phyloP scores from a whole-genome alignment of 1,140 invertebrate genomes.

The Drosophila baimaii region DNA sequence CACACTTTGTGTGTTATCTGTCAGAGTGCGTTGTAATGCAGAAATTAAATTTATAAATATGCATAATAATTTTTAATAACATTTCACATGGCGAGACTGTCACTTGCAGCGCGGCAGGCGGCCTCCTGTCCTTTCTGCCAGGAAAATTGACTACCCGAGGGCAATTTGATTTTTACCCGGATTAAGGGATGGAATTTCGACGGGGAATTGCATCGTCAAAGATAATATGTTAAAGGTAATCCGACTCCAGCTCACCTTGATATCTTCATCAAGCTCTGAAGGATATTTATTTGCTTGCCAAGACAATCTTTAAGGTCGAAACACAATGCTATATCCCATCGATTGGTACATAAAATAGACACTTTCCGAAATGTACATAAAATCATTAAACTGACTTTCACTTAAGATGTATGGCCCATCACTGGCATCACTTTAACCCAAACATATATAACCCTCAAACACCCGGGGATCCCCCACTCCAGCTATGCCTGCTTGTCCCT shows the following conservation, averaged over 20 bases:
- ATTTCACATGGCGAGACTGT: constrained; percentile 53
- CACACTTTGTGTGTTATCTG: constrained; percentile 37
- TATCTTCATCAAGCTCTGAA: neutral
- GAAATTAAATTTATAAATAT: constrained; percentile 80
- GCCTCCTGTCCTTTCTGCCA: neutral
- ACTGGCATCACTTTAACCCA: constrained; percentile 26
- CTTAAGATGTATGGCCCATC: constrained; percentile 14
- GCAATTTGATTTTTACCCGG: constrained; percentile 32
- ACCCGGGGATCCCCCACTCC: neutral
- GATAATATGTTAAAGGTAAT: constrained; percentile 6
- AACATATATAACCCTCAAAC: neutral
- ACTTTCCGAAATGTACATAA: neutral
- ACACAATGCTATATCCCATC: neutral
- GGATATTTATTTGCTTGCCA: neutral
- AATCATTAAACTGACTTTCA: constrained; percentile 1
- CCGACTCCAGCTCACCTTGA: neutral
- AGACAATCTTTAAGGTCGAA: too few relatives aligned
- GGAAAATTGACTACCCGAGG: constrained; percentile 35
- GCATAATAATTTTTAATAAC: constrained; percentile 73
- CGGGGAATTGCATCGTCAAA: neutral
- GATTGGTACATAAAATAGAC: neutral
- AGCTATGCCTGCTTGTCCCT: neutral
- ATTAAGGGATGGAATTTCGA: constrained; percentile 12
- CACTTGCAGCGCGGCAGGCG: constrained; percentile 28
- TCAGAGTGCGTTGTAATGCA: constrained; percentile 59